phyloP scores from a whole-genome alignment of 2,797 vertebrate genomes.

The Austrolebias charrua region DNA sequence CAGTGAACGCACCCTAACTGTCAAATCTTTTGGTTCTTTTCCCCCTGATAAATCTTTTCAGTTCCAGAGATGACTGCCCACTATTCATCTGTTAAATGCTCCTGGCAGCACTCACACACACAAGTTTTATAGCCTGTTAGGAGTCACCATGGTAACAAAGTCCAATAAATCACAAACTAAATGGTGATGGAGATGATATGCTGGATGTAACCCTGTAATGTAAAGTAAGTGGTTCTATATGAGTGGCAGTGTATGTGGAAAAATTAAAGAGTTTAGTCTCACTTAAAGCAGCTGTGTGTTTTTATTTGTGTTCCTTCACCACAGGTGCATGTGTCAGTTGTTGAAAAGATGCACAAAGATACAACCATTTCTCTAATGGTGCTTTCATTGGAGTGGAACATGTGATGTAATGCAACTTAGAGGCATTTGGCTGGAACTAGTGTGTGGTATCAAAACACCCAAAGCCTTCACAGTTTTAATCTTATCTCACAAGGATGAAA shows the following conservation, averaged over 20 bases:
- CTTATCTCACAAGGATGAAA: constrained; percentile 11
- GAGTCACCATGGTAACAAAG: constrained; percentile 64
- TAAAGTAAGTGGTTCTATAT: constrained; percentile 52
- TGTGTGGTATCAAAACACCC: background rate
- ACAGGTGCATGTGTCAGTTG: background rate
- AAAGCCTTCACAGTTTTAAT: background rate
- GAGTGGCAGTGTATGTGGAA: constrained; percentile 41
- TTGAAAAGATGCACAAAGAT: too few relatives aligned
- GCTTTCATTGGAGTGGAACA: too few relatives aligned
- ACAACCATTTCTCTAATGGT: too few relatives aligned
- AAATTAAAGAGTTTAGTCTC: constrained; percentile 54
- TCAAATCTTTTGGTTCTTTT: background rate
- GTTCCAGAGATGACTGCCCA: constrained; percentile 27
- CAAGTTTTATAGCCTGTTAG: constrained; percentile 17
- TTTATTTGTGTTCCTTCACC: constrained; percentile 12
- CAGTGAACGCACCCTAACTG: constrained; percentile 9
- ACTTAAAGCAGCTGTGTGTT: background rate
- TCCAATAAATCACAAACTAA: constrained; percentile 25
- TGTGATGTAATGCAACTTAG: too few relatives aligned
- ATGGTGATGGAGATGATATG: constrained; percentile 37
- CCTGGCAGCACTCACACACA: constrained; percentile 31
- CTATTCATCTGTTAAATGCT: constrained; percentile 40
- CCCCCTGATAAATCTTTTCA: constrained; percentile 10
- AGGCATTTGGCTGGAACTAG: background rate
- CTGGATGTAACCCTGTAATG: constrained; percentile 53